These are phyloP conservation scores for Dysidea cf. avara DNA, from an alignment of 37 sponge, comb jelly and placozoan genomes.

Conservation along the genomic window DNA sequence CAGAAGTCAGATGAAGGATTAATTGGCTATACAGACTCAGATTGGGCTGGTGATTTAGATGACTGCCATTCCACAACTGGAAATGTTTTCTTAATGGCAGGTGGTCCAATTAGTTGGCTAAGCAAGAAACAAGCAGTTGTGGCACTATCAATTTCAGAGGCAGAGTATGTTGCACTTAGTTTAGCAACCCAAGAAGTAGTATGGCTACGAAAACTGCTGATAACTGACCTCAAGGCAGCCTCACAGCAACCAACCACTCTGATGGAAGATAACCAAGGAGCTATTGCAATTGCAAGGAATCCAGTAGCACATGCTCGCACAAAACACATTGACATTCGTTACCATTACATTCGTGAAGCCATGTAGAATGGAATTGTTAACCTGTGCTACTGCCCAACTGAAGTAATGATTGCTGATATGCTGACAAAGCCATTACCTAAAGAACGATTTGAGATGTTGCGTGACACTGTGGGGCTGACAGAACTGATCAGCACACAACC, in stretches of 20 bases:
- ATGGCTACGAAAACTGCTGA: conserved; percentile 30
- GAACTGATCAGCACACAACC: too few species aligned
- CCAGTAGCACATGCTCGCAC: conserved; percentile 14
- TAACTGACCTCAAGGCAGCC: conserved; percentile 7
- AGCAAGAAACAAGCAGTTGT: conserved; percentile 45
- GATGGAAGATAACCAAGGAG: conserved; percentile 55
- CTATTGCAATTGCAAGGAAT: conserved; percentile 47
- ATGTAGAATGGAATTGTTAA: conserved; percentile 3
- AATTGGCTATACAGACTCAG: conserved; percentile 60
- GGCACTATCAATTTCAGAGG: conserved; percentile 29
- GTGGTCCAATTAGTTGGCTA: conserved; percentile 53
- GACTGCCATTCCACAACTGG: conserved; percentile 55
- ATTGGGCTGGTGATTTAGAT: conserved; percentile 50
- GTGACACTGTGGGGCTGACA: not conserved
- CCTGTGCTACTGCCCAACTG: conserved; percentile 34
- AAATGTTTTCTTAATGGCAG: conserved; percentile 38
- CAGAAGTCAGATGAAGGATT: conserved; percentile 10
- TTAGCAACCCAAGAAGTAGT: conserved; percentile 34
- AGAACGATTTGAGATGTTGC: conserved; percentile 18
- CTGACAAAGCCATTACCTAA: conserved; percentile 35
- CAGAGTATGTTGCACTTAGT: conserved; percentile 38
- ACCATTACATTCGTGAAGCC: conserved; percentile 42
- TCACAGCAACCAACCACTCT: conserved; percentile 3
- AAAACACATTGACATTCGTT: conserved; percentile 45
- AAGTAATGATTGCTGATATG: conserved; percentile 39